Conservation (phyloP, 1,140 invertebrate species). For the Catajapyx aquilonaris region DNA sequence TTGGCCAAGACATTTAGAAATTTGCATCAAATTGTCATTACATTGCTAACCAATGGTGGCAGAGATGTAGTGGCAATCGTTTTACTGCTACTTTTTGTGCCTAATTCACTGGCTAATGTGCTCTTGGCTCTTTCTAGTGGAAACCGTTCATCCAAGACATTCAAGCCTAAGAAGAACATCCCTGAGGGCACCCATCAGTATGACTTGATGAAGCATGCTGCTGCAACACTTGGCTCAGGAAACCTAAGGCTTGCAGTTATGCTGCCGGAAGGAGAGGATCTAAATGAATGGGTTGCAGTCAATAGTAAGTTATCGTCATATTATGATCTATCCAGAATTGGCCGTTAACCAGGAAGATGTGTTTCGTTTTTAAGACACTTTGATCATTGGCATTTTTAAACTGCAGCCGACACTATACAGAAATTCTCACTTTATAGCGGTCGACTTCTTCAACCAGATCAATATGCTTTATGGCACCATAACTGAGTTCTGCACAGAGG, state of each 20-base stretch:
- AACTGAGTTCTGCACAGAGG: conserved; percentile 96
- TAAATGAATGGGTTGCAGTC: conserved; percentile 99
- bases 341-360: background rate
- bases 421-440: conserved; percentile 42
- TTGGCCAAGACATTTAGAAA: too few species aligned
- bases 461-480: conserved; percentile 99
- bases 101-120: too few species aligned
- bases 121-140: too few species aligned
- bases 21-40: too few species aligned
- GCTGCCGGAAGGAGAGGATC: conserved; percentile 94
- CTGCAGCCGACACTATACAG: background rate
- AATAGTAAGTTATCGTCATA: conserved; percentile 57
- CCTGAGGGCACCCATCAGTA: conserved; percentile 97
- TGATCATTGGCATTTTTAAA: conserved; percentile 2
- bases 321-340: background rate
- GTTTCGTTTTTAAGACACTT: conserved; percentile 3
- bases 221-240: conserved; percentile 90
- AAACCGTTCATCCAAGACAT: conserved; percentile 82
- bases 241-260: conserved; percentile 89
- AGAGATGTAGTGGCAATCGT: too few species aligned
- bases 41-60: too few species aligned
- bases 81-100: too few species aligned
- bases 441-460: conserved; percentile 99
- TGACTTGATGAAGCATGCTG: conserved; percentile 98
- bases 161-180: conserved; percentile 98